These are phyloP conservation scores for Varecia variegata DNA, from an alignment of 2,797 vertebrate species.

Conservation along the genomic window DNA sequence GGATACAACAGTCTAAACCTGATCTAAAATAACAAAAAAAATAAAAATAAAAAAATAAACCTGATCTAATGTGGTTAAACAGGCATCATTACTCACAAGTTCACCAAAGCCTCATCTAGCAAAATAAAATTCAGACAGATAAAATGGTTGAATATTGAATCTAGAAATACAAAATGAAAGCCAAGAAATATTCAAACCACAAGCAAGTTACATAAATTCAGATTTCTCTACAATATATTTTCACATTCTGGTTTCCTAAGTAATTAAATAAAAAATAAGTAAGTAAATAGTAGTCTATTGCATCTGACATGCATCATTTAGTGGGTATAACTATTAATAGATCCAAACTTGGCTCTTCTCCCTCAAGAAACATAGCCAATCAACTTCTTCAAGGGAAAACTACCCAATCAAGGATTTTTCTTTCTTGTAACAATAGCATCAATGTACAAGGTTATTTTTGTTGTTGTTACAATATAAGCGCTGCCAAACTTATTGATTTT, in stretches of 20 bases:
- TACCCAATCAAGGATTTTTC: constrained; percentile 70
- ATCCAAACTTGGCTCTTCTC: constrained; percentile 65
- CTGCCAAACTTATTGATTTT: constrained; percentile 39
- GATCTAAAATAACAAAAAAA: too few relatives aligned
- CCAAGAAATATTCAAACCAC: constrained; percentile 51
- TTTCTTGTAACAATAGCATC: constrained; percentile 65
- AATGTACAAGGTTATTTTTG: constrained; percentile 57
- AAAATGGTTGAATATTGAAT: constrained; percentile 15
- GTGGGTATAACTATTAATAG: constrained; percentile 35
- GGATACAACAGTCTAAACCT: constrained; percentile 25
- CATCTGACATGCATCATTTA: constrained; percentile 41
- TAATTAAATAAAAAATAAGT: background rate
- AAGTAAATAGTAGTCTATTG: background rate
- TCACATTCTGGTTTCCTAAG: constrained; percentile 46
- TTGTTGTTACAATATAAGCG: constrained; percentile 43
- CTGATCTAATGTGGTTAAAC: constrained; percentile 25
- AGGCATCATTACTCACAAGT: constrained; percentile 24
- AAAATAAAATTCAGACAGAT: constrained; percentile 44
- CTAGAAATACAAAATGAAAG: constrained; percentile 46
- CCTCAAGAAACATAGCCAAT: constrained; percentile 64
- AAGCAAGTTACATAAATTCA: constrained; percentile 47
- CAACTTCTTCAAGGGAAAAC: constrained; percentile 69
- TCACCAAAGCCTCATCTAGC: background rate
- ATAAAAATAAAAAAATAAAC: too few relatives aligned
- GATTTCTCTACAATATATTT: background rate